Conservation (phyloP, 2,797 vertebrate species). For the Macropodus opercularis region DNA sequence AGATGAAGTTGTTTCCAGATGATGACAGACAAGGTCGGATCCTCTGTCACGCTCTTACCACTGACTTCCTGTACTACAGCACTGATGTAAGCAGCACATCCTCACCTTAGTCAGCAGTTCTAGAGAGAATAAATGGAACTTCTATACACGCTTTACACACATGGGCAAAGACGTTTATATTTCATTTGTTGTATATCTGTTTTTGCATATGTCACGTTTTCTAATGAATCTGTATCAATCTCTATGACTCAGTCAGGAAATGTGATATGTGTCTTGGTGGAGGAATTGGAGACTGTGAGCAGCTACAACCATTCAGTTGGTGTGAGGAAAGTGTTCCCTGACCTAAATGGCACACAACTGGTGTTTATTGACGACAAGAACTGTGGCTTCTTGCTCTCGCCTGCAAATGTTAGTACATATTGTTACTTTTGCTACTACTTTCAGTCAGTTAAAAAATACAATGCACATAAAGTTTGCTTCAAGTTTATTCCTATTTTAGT, state of each 20-base stretch:
- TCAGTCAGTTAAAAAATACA: background rate
- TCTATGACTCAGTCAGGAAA: constrained; percentile 83
- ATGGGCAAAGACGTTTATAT: too few species aligned
- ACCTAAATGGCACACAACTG: constrained; percentile 88
- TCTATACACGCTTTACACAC: too few species aligned
- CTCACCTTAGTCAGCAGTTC: background rate
- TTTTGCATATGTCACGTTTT: background rate
- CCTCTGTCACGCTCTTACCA: constrained; percentile 90
- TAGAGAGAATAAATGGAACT: background rate
- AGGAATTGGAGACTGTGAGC: constrained; percentile 93
- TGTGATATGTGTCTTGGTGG: constrained; percentile 91
- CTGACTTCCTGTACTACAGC: constrained; percentile 94
- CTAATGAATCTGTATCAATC: background rate
- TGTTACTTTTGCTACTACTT: constrained; percentile 7
- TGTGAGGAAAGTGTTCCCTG: constrained; percentile 92
- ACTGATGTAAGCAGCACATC: constrained; percentile 86
- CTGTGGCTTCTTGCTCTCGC: constrained; percentile 91
- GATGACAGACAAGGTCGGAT: constrained; percentile 89
- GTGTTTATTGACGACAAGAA: constrained; percentile 95
- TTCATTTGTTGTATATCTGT: background rate
- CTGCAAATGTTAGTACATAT: constrained; percentile 81
- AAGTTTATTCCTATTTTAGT: too few species aligned
- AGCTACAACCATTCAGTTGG: constrained; percentile 90
- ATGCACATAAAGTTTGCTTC: background rate
- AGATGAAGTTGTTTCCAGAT: constrained; percentile 93